Conservation (phyloP, 1,140 invertebrate genomes). For the Ridgeia piscesae region DNA sequence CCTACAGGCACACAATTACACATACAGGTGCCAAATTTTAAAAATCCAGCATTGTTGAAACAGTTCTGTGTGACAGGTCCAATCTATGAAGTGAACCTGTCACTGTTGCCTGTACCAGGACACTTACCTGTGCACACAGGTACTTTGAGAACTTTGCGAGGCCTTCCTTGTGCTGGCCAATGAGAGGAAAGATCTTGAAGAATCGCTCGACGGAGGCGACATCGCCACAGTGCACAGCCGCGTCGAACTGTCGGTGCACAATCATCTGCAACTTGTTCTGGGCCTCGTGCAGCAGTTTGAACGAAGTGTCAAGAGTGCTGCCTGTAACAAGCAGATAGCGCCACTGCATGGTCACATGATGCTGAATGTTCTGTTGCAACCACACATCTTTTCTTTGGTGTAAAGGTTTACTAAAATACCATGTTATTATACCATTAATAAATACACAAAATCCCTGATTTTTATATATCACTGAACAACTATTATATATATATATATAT, state of each 20-base stretch:
- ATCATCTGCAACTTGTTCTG: slow-evolving; percentile 74
- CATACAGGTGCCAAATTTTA: no score
- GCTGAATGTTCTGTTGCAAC: no score
- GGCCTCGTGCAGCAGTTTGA: slow-evolving; percentile 81
- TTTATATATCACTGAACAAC: no score
- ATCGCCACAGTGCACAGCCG: slow-evolving; percentile 87
- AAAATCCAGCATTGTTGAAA: slow-evolving; percentile 15
- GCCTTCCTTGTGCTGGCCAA: slow-evolving; percentile 89
- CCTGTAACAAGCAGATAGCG: slow-evolving; percentile 55
- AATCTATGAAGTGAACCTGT: background rate
- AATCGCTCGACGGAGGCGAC: slow-evolving; percentile 88
- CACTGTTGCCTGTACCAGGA: background rate
- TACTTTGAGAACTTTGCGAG: slow-evolving; percentile 89
- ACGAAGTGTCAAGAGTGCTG: slow-evolving; percentile 73
- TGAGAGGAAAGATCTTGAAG: slow-evolving; percentile 96
- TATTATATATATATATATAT: no score
- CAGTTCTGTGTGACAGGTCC: background rate
- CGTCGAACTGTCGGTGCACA: slow-evolving; percentile 82
- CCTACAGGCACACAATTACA: background rate
- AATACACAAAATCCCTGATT: no score
- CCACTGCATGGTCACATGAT: background rate
- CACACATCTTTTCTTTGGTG: no score
- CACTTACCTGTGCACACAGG: slow-evolving; percentile 67
- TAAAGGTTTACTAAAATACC: no score
- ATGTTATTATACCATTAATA: no score